Evolutionary conservation across 2,888 invertebrate species (phyloP).

Genomic region (Leptinotarsa peninsularis): DNA sequence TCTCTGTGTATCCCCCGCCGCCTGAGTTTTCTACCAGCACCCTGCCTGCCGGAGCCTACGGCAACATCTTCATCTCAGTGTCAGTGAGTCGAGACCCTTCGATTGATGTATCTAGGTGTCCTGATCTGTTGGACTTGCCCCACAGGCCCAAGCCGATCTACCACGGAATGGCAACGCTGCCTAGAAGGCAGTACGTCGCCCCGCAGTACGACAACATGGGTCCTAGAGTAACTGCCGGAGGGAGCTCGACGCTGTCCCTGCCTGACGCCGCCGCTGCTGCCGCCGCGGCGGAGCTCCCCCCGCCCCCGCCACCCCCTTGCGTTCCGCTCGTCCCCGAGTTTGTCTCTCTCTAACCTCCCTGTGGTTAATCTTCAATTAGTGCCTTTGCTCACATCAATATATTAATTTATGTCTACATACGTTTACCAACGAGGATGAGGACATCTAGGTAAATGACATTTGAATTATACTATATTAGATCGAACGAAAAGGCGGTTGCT

Average conservation of each 20-base stretch:
- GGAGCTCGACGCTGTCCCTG: conserved; percentile 87
- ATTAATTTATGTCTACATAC: conserved; percentile 42
- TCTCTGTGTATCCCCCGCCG: conserved; percentile 68
- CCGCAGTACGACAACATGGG: conserved; percentile 89
- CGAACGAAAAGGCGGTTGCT: conserved; percentile 17
- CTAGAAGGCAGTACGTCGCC: conserved; percentile 61
- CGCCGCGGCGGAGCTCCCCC: conserved; percentile 65
- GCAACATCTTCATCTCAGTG: conserved; percentile 88
- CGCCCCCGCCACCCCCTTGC: conserved; percentile 72
- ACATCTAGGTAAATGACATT: conserved; percentile 17
- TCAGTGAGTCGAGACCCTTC: conserved; percentile 80
- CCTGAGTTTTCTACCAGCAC: conserved; percentile 72
- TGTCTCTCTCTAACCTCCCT: conserved; percentile 69
- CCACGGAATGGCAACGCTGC: conserved; percentile 66
- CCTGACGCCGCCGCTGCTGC: conserved; percentile 72
- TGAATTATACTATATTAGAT: conserved; percentile 10
- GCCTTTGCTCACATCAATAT: conserved; percentile 65
- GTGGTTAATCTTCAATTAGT: conserved; percentile 67
- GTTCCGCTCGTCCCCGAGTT: conserved; percentile 71
- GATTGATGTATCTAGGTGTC: conserved; percentile 78
- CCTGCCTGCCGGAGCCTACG: conserved; percentile 71
- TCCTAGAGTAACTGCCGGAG: conserved; percentile 87
- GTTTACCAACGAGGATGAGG: conserved; percentile 23
- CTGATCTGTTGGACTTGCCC: conserved; percentile 82
- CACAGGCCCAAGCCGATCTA: conserved; percentile 67